Evolutionary conservation across 1,140 invertebrate genomes (phyloP).

Genomic region (Nasonia giraulti): DNA sequence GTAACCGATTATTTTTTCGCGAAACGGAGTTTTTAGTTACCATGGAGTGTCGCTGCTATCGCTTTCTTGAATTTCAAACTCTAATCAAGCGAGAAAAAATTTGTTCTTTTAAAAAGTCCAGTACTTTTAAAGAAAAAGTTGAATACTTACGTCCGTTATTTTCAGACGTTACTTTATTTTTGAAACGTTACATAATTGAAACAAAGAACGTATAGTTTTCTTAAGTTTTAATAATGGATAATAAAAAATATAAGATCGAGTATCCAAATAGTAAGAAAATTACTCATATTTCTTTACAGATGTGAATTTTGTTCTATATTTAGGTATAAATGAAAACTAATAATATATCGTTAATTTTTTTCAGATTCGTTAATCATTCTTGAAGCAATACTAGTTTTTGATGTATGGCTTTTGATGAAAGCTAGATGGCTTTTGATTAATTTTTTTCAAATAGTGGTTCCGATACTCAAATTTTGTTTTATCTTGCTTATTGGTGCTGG

Average conservation of each 20-base stretch:
- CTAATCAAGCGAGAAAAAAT: background rate
- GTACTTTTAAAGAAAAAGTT: background rate
- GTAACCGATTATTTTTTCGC: background rate
- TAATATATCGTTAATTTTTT: background rate
- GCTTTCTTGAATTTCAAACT: background rate
- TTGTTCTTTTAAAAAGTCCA: background rate
- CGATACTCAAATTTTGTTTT: conserved; percentile 50
- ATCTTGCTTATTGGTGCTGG: conserved; percentile 52
- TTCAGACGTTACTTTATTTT: background rate
- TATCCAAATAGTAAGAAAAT: conserved; percentile 1
- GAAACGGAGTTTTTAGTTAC: too few species aligned
- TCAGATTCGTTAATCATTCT: conserved; percentile 12
- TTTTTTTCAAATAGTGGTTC: conserved; percentile 34
- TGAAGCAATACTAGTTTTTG: conserved; percentile 49
- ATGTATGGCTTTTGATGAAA: conserved; percentile 57
- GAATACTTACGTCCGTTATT: background rate
- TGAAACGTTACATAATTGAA: background rate
- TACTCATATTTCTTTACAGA: background rate
- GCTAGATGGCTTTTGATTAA: conserved; percentile 28
- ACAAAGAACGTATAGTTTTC: background rate
- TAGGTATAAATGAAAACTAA: background rate
- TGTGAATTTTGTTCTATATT: background rate
- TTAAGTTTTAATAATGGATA: background rate
- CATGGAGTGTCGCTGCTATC: background rate
- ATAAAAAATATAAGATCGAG: background rate